Base-by-base conservation (phyloP, 1,140 invertebrate genomes). In the Leptinotarsa texana region DNA sequence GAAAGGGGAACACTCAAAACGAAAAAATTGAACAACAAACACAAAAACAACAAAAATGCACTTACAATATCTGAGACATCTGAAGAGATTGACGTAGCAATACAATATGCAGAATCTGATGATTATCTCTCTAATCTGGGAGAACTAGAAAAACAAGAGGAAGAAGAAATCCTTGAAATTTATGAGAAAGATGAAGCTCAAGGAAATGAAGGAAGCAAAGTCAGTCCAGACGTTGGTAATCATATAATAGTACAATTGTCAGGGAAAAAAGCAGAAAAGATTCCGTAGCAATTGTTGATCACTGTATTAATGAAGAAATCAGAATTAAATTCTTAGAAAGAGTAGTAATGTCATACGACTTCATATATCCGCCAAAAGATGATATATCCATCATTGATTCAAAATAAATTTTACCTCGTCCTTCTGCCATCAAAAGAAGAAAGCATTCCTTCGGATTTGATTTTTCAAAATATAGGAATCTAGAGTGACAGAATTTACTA, bases 211-310 rank as follows among this genome's bases (percentile, higher is more conserved):
- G 63, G 18, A 65, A 22, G 24, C 18, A 65, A 22, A 65, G 0
- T 27, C 8, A 4, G 18, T 22, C 63, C 63, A 65, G 63, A 65
- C 18, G 24, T 27, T 65, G 63, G 62, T 6, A 21, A 65, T 22
- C 24, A 65, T 22, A 27, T 65, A 21, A 65, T 65, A 17, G 63
- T 65, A 21, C 63, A 21, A 21, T 27, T 65, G 18, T 22, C 6
- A 65, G 24, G 13, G 6, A 65, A 22, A 27, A 65, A 65, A 27
- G 13, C 0, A 65, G 18, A 65, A 65, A 65, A 27, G 4, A 65
- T 65, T 65, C 22, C 24, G 63, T 65, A 65, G 63, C 63, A 65
- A 65, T 65, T 65, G 63, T 22, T 22, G 6, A 15, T 65, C 18
- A 65, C 63, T 65, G 13, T 65, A 15, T 5, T 13, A 22, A 65